A percentile compares a stretch with the other conserved stretches of the same genome.
Evolutionary conservation across 2,888 invertebrate species (phyloP).

Genomic region (Crematogaster levior): DNA sequence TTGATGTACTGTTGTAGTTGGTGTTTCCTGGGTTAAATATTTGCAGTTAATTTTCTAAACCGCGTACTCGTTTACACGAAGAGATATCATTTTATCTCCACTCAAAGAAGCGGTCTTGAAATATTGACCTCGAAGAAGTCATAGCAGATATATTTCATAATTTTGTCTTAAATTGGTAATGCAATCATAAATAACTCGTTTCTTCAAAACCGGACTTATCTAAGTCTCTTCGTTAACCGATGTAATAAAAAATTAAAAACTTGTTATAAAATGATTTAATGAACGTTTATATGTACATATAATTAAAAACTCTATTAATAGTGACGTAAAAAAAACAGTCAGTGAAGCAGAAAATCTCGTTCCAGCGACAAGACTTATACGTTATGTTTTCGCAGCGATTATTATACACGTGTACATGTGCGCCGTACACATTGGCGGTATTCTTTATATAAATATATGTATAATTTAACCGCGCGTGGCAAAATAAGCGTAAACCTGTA

Average conservation of each 20-base stretch:
- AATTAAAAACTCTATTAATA: too few relatives aligned
- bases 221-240: too few relatives aligned
- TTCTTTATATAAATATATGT: slow-evolving; percentile 13
- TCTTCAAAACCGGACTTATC: background rate
- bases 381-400: background rate
- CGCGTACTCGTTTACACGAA: background rate
- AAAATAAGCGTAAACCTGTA: background rate
- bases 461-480: slow-evolving; percentile 14
- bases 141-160: background rate
- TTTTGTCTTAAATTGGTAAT: background rate
- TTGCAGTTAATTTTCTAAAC: too few relatives aligned
- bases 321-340: too few relatives aligned
- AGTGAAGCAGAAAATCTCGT: too few relatives aligned
- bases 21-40: too few relatives aligned
- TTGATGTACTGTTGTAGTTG: too few relatives aligned
- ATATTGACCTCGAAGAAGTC: background rate
- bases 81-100: background rate
- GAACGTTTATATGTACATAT: too few relatives aligned
- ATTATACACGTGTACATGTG: background rate
- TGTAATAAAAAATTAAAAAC: too few relatives aligned
- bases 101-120: too few relatives aligned
- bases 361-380: background rate
- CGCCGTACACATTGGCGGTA: background rate
- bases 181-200: too few relatives aligned
- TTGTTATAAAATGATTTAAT: too few relatives aligned